Evolutionary conservation across 2,113 vertebrate species (phyloP).

Genomic region (Gavialis gangeticus): DNA sequence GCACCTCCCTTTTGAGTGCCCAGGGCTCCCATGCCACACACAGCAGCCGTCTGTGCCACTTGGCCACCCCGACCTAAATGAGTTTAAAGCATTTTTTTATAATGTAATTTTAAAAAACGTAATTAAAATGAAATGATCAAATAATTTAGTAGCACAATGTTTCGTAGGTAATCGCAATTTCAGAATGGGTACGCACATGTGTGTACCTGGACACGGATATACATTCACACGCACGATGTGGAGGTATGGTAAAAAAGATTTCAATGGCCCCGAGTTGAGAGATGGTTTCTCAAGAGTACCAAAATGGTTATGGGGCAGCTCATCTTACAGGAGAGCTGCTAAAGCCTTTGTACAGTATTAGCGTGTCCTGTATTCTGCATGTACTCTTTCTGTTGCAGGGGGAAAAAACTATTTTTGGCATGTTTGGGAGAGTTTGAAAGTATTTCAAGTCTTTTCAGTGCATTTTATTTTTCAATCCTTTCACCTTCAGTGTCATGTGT

Average conservation of each 20-base stretch:
- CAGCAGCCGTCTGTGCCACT: too few relatives aligned
- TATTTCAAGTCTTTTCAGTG: neutral
- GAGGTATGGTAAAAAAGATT: neutral
- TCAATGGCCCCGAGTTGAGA: neutral
- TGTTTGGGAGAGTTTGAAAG: neutral
- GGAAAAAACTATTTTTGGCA: neutral
- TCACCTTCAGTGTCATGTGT: neutral
- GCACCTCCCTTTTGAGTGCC: too few relatives aligned
- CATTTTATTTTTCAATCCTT: constrained; percentile 13
- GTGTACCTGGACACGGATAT: neutral
- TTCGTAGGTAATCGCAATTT: neutral
- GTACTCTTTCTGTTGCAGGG: neutral
- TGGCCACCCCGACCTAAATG: neutral
- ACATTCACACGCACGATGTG: neutral
- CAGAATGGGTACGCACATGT: neutral
- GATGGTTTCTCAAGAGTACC: neutral
- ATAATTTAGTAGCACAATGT: neutral
- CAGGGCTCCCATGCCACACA: too few relatives aligned
- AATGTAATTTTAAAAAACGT: neutral
- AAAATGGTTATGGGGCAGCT: neutral
- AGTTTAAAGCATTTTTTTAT: neutral
- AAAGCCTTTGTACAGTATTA: neutral
- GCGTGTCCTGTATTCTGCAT: neutral
- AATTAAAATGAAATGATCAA: neutral
- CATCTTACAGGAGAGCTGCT: neutral